Conservation (phyloP, 2,888 invertebrate genomes). For the Latrodectus hesperus region DNA sequence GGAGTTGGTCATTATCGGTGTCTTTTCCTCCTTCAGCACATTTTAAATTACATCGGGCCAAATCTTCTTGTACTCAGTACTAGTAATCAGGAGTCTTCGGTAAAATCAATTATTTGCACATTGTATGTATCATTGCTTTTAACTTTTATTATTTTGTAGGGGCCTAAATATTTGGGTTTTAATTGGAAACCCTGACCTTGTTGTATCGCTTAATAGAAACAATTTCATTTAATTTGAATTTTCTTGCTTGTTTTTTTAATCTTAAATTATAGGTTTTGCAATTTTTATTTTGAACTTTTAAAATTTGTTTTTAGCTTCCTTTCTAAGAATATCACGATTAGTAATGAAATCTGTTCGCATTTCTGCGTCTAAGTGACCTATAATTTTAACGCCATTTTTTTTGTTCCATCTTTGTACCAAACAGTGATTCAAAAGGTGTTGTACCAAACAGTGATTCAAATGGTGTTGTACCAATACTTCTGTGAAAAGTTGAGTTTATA, state of each 20-base stretch:
- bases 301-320: constrained; percentile 10
- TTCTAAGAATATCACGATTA: background rate
- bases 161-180: background rate
- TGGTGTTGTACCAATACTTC: constrained; percentile 4
- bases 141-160: constrained; percentile 1
- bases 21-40: background rate
- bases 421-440: too few species aligned
- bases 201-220: background rate
- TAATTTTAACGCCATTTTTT: background rate
- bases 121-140: background rate
- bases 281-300: background rate
- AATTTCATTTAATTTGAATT: background rate
- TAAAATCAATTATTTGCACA: background rate
- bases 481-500: background rate
- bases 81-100: background rate
- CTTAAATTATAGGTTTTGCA: background rate
- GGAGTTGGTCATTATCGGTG: too few species aligned
- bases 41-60: background rate
- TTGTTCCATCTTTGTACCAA: background rate
- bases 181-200: background rate
- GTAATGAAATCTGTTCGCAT: background rate
- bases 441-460: background rate
- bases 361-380: background rate
- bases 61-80: background rate
- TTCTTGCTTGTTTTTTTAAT: background rate